phyloP scores from a whole-genome alignment of 2,113 vertebrate species.

The Spea multiplicata region DNA sequence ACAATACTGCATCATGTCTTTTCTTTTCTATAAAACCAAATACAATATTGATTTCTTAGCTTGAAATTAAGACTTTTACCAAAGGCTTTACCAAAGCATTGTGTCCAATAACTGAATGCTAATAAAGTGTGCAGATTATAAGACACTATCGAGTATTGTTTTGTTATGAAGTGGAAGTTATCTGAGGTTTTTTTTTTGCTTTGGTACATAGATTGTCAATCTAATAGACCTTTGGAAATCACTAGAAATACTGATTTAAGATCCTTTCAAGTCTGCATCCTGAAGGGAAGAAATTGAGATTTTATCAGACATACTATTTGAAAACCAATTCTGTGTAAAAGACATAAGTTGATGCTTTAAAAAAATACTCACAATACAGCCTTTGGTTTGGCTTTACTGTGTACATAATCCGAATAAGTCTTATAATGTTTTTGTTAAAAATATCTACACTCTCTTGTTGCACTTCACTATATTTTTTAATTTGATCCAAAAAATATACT shows the following conservation, averaged over 20 bases:
- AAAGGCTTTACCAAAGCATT: constrained; percentile 21
- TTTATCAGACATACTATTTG: constrained; percentile 39
- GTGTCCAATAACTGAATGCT: constrained; percentile 35
- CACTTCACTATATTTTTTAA: no score
- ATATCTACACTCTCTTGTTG: no score
- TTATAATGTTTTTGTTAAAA: not conserved
- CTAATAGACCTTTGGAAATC: constrained; percentile 49
- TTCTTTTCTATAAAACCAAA: constrained; percentile 19
- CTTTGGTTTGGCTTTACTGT: constrained; percentile 6
- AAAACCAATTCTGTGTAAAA: constrained; percentile 43
- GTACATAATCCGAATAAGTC: not conserved
- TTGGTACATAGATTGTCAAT: constrained; percentile 42
- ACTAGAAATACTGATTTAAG: constrained; percentile 36
- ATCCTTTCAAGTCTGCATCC: constrained; percentile 30
- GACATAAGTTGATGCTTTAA: constrained; percentile 39
- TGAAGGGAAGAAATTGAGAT: constrained; percentile 43
- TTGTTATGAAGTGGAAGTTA: constrained; percentile 57
- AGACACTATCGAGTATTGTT: constrained; percentile 55
- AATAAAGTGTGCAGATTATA: constrained; percentile 30
- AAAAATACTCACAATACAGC: constrained; percentile 32
- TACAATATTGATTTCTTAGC: constrained; percentile 20
- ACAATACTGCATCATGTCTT: constrained; percentile 23
- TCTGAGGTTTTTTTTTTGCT: constrained; percentile 49
- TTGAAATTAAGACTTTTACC: constrained; percentile 32
- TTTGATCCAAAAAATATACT: no score